These are phyloP conservation scores for Drosophila micromelanica DNA, from an alignment of 1,140 invertebrate genomes.

Conservation along the genomic window DNA sequence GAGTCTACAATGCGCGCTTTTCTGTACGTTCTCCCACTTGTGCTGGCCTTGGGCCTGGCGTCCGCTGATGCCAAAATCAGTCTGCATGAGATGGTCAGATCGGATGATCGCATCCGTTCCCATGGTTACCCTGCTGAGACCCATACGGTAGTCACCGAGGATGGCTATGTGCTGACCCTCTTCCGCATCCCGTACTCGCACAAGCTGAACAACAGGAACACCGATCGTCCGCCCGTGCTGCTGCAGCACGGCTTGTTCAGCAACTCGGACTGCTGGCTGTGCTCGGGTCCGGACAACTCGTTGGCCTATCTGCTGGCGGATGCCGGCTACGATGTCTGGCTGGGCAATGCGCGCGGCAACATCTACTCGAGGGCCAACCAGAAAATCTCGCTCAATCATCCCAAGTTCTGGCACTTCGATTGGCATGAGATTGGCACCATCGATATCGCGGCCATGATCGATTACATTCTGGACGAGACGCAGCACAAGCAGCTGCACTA, in stretches of 20 bases:
- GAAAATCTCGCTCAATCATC: conserved; percentile 78
- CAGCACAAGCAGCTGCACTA: conserved; percentile 78
- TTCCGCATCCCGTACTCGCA: conserved; percentile 73
- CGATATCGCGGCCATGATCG: conserved; percentile 89
- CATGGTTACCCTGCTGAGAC: conserved; percentile 68
- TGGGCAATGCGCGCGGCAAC: conserved; percentile 90
- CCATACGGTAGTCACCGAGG: conserved; percentile 56
- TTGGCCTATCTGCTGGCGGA: conserved; percentile 88
- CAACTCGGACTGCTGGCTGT: conserved; percentile 70
- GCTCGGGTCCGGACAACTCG: conserved; percentile 62
- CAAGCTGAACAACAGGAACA: conserved; percentile 52
- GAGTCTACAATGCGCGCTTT: conserved; percentile 42
- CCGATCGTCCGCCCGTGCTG: conserved; percentile 48
- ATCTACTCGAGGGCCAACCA: conserved; percentile 87
- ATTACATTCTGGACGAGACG: conserved; percentile 87
- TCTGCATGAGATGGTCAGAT: conserved; percentile 44
- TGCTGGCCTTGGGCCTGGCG: conserved; percentile 38
- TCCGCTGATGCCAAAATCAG: conserved; percentile 27
- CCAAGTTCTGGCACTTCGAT: conserved; percentile 85
- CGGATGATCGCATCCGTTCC: conserved; percentile 58
- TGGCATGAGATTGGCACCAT: conserved; percentile 89
- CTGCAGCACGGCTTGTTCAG: conserved; percentile 74
- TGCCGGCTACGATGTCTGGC: conserved; percentile 89
- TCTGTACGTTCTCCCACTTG: conserved; percentile 26
- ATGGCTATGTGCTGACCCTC: conserved; percentile 65